These are phyloP conservation scores for Sycophila texana DNA, from an alignment of 2,888 invertebrate genomes.

Conservation along the genomic window DNA sequence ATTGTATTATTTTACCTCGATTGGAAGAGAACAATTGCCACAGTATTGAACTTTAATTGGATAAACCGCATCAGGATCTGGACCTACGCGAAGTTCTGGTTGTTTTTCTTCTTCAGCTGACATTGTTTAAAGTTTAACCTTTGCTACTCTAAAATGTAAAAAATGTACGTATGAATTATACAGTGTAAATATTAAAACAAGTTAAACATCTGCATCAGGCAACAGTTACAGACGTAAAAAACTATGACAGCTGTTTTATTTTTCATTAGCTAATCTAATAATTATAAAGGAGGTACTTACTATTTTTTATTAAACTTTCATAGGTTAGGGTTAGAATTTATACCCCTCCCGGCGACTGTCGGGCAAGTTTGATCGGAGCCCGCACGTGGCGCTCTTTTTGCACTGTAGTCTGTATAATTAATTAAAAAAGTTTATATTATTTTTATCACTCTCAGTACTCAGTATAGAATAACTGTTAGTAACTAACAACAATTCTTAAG, in stretches of 20 bases:
- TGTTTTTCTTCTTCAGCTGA: conserved; percentile 65
- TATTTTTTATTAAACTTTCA: conserved; percentile 30
- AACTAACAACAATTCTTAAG: background rate
- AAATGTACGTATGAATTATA: background rate
- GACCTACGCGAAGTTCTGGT: conserved; percentile 76
- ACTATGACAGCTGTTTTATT: conserved; percentile 1
- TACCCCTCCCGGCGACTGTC: conserved; percentile 34
- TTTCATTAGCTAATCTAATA: background rate
- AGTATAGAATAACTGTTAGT: background rate
- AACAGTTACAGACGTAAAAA: background rate
- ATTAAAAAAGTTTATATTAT: background rate
- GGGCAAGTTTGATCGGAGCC: background rate
- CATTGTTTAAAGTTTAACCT: conserved; percentile 62
- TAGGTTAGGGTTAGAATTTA: conserved; percentile 45
- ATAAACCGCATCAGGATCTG: conserved; percentile 85
- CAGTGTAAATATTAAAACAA: background rate
- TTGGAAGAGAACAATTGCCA: conserved; percentile 96
- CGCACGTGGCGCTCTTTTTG: conserved; percentile 1
- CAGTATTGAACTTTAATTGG: conserved; percentile 92
- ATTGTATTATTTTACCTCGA: conserved; percentile 81
- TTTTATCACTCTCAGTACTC: background rate
- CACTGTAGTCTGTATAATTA: too few species aligned
- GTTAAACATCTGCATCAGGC: background rate
- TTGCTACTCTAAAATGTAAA: background rate
- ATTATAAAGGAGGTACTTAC: conserved; percentile 28